phyloP scores from a whole-genome alignment of 2,113 vertebrate species.

The Mus pahari region DNA sequence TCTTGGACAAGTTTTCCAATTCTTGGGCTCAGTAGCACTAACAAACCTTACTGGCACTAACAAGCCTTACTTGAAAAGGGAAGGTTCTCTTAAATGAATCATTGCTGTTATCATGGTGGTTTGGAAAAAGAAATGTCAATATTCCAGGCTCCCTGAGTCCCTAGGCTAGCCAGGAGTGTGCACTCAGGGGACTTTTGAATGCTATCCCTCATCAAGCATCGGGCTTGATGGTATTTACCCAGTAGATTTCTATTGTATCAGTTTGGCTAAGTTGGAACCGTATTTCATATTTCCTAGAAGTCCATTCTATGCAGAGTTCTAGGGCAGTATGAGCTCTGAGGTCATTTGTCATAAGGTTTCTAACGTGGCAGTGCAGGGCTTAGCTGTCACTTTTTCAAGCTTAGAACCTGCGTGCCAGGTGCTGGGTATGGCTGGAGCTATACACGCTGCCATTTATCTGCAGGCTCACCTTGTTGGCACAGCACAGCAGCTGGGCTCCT shows the following conservation, averaged over 20 bases:
- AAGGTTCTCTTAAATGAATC: slow-evolving; percentile 5
- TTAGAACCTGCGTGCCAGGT: neutral
- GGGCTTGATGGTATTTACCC: neutral
- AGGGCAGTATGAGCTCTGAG: neutral
- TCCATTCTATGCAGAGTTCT: neutral
- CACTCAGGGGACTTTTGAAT: neutral
- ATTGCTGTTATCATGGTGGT: neutral
- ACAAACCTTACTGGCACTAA: slow-evolving; percentile 13
- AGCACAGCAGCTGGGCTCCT: neutral
- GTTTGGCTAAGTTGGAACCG: neutral
- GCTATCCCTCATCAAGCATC: neutral
- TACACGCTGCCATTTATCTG: neutral
- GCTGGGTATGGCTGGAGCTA: neutral
- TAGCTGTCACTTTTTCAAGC: neutral
- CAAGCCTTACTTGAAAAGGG: slow-evolving; percentile 13
- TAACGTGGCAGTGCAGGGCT: neutral
- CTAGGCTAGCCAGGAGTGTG: fast-evolving
- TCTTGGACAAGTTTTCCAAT: neutral
- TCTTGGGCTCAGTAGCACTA: neutral
- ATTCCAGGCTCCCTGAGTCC: neutral
- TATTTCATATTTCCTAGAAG: slow-evolving; percentile 23
- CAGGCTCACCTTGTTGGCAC: slow-evolving; percentile 13
- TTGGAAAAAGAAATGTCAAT: neutral
- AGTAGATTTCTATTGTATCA: neutral
- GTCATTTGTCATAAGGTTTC: neutral